phyloP scores from a whole-genome alignment of 2,888 invertebrate species.

The Epinotia bilunana region DNA sequence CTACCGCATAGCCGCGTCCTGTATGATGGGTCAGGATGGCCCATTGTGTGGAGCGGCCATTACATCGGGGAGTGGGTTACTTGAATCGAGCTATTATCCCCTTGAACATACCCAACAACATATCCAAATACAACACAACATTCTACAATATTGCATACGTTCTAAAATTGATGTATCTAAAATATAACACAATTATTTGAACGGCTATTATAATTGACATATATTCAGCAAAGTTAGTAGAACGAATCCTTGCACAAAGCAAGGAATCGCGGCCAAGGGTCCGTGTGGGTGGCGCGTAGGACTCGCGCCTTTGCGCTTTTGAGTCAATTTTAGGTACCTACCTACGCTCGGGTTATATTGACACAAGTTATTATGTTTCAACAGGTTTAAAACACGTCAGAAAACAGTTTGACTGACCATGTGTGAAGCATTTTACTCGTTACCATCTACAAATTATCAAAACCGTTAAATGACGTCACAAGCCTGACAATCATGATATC shows the following conservation, averaged over 20 bases:
- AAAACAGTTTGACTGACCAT: too few relatives aligned
- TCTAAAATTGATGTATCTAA: background rate
- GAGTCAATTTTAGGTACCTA: slow-evolving; percentile 11
- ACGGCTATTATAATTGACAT: background rate
- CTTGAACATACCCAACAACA: background rate
- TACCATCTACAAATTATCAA: too few relatives aligned
- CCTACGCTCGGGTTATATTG: slow-evolving; percentile 9
- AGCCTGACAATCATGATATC: too few relatives aligned
- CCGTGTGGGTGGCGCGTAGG: slow-evolving; percentile 18
- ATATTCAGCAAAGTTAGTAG: background rate
- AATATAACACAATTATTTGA: background rate
- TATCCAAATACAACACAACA: background rate
- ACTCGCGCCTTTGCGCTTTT: background rate
- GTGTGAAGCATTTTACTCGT: too few relatives aligned
- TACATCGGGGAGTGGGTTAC: too few relatives aligned
- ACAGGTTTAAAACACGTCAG: too few relatives aligned
- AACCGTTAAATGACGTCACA: too few relatives aligned
- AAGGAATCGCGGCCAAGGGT: slow-evolving; percentile 27
- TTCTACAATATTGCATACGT: background rate
- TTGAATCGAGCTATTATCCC: too few relatives aligned
- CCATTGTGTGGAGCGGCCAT: too few relatives aligned
- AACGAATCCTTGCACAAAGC: background rate
- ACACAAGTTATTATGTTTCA: background rate
- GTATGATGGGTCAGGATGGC: too few relatives aligned
- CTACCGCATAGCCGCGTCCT: too few relatives aligned